Evolutionary conservation across 2,888 invertebrate species (phyloP), one percentile per base, ranked within the genome.

Genomic region (Steromphala cineraria): DNA sequence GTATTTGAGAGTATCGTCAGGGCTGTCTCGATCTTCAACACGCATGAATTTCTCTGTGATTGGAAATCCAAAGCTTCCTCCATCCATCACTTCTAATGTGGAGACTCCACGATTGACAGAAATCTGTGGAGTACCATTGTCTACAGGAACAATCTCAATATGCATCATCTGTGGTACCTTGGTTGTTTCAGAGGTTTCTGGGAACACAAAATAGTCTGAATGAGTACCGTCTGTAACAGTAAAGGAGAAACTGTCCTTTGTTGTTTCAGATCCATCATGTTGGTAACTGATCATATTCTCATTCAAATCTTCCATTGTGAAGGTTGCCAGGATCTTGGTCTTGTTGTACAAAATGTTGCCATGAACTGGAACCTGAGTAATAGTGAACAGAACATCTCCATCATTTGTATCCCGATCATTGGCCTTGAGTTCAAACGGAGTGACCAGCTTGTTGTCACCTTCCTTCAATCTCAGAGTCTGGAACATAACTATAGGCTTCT

Each of bases 251-350:
- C 88, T 88, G 84, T 94, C 93, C 4, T 85, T 84, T 4, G 82
- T 62, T 0, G 93, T 92, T 82, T 93, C 93, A 0, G 91, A 90
- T n/a, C 93, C 93, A 80, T 93, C 93, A 86, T 94, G 94, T 31
- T 91, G 91, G 85, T 94, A 94, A 62, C 89, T 90, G 75, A 94
- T 91, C 79, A 90, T 79, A 79, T 92, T 92, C 24, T 89, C 86
- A 28, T 88, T 87, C 52, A 94, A 81, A 82, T 94, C 93, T 19
- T 87, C 85, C 87, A 91, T 89, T 2, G 92, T 92, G 84, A 93
- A 94, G 15, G 84, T 80, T 1, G 88, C 89, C 10, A 92, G 88
- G 19, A 87, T 87, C 31, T 86, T 80, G 2, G 90, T 87, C 53
- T 85, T 86, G 84, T 91, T 92, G 84, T 85, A 87, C 79, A 92